Conservation (phyloP, 2,797 vertebrate genomes). For the Microcaecilia unicolor region DNA sequence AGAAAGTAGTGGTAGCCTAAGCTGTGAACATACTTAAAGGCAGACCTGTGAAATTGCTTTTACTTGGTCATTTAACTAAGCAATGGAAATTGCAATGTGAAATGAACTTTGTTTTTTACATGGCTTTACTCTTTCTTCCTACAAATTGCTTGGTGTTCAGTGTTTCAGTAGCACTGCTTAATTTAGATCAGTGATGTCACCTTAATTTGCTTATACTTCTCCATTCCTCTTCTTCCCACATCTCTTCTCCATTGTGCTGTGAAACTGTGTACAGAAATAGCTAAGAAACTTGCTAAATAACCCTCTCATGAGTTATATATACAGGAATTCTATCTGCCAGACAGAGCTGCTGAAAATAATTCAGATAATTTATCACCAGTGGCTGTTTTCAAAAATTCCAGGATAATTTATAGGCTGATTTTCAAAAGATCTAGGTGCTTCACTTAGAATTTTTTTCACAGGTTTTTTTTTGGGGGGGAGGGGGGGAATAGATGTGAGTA, state of each 20-base stretch:
- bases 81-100: conserved; percentile 51
- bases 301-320: conserved; percentile 59
- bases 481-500: no score
- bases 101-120: conserved; percentile 64
- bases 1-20: no score
- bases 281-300: conserved; percentile 69
- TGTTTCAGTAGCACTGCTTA: conserved; percentile 30
- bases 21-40: no score
- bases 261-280: conserved; percentile 60
- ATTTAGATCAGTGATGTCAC: conserved; percentile 43
- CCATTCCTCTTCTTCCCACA: conserved; percentile 52
- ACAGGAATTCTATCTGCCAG: conserved; percentile 39
- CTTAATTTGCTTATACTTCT: conserved; percentile 49
- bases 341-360: conserved; percentile 25
- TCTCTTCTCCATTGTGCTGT: conserved; percentile 63
- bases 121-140: conserved; percentile 52
- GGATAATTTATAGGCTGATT: no score
- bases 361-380: conserved; percentile 14
- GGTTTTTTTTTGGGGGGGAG: no score
- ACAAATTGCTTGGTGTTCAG: conserved; percentile 41
- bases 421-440: no score
- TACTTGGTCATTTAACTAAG: no score
- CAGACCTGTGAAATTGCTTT: no score
- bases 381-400: no score
- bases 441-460: no score